Base-by-base conservation (phyloP, 2,888 invertebrate species). In the Parascotia fuliginaria region DNA sequence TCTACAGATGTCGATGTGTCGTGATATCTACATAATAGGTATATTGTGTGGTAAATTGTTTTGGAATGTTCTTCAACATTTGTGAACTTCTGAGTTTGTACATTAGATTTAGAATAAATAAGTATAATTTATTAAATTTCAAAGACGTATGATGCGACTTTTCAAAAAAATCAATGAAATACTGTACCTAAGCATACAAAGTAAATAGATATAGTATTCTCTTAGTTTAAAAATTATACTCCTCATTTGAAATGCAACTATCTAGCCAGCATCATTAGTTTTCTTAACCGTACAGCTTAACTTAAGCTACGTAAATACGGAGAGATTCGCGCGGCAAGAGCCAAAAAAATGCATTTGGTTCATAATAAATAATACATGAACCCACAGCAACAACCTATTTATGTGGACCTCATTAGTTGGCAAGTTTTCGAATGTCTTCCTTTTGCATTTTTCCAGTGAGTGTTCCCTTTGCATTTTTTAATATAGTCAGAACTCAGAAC, bases 331-430 rank as follows among this genome's bases (percentile, higher is more conserved):
- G 65, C 75, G 69, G 73, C 76, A 73, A 74, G 79, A 81, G 79
- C 81, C 82, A 83, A 89, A 89, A 88, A 86, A 85, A 82, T 85
- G 79, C 81, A 78, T 80, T 77, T 76, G 73, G 73, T 71, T 66
- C 60, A 65, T 79, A 78, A 84, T 90, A 89, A 89, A 85, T 89
- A 83, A 86, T 79, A 85, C 83, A 83, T 81, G 81, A 50, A 44
- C 31, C 13, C 34, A n/a, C 43, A 40, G 28, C 24, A 34, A 16
- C 16, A 80, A 73, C 70, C 75, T 85, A 85, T 88, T 86, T 89
- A 88, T 78, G 75, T 71, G 65, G 24, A 51, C 66, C 77, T 87
- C 85, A 86, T 87, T 87, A 85, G 70, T 78, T 77, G 62, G 66
- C 64, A 66, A 76, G 74, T 77, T 80, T 84, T 80, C 60, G 65